Evolutionary conservation across 2,888 invertebrate species (phyloP).

Genomic region (Globia sparganii): DNA sequence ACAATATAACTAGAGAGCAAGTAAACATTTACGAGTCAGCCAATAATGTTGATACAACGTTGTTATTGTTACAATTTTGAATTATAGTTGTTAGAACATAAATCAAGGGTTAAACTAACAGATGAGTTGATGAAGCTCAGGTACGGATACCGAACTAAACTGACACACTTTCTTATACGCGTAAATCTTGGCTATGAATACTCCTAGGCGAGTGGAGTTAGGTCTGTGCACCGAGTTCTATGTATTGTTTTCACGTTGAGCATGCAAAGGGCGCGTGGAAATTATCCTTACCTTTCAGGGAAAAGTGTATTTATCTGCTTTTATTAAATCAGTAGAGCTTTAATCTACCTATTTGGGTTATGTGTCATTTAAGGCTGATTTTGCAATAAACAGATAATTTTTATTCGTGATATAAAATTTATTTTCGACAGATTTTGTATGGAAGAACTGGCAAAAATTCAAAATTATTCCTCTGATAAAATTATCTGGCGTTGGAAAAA

Average conservation of each 20-base stretch:
- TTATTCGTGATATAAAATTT: too few species aligned
- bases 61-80: constrained; percentile 56
- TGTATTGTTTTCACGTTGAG: background rate
- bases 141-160: constrained; percentile 24
- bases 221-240: background rate
- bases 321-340: background rate
- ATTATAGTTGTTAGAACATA: constrained; percentile 43
- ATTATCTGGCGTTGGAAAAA: too few species aligned
- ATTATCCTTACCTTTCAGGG: background rate
- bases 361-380: too few species aligned
- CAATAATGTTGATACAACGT: constrained; percentile 15
- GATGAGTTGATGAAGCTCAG: constrained; percentile 20
- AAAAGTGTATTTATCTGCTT: background rate
- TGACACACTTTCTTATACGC: constrained; percentile 42
- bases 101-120: constrained; percentile 48
- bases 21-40: constrained; percentile 31
- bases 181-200: constrained; percentile 32
- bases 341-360: background rate
- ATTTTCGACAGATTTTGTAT: too few species aligned
- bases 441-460: too few species aligned
- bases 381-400: too few species aligned
- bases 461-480: too few species aligned
- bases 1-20: constrained; percentile 22
- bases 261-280: background rate
- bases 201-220: background rate